phyloP scores from a whole-genome alignment of 2,888 invertebrate species.

The Lacanobia wlatinum region DNA sequence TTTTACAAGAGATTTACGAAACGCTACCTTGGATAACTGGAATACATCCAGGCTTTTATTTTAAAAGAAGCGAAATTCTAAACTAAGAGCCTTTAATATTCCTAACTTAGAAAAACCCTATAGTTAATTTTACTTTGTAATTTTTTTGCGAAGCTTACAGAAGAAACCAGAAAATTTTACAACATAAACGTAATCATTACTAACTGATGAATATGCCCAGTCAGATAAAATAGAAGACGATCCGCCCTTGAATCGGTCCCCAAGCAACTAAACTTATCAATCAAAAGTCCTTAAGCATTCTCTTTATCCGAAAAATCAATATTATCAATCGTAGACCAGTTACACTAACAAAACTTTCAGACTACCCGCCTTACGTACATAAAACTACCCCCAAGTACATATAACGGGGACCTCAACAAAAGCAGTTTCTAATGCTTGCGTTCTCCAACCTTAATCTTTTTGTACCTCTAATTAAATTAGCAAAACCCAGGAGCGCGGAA shows the following conservation, averaged over 20 bases:
- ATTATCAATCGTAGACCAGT: conserved; percentile 44
- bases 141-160: no score
- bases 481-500: conserved; percentile 90
- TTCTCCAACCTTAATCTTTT: conserved; percentile 90
- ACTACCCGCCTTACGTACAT: conserved; percentile 26
- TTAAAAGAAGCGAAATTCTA: no score
- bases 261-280: conserved; percentile 59
- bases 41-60: no score
- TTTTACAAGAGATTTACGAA: no score
- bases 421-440: conserved; percentile 87
- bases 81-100: no score
- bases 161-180: background rate
- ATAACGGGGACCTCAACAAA: conserved; percentile 81
- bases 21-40: no score
- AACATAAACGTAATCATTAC: background rate
- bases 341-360: conserved; percentile 43
- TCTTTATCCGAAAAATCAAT: conserved; percentile 60
- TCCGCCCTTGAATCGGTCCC: conserved; percentile 31
- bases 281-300: conserved; percentile 53
- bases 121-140: no score
- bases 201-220: conserved; percentile 21
- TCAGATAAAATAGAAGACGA: conserved; percentile 15
- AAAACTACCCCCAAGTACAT: conserved; percentile 59
- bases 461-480: conserved; percentile 91
- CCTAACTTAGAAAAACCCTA: no score